Evolutionary conservation across 2,113 vertebrate genomes (phyloP).

Genomic region (Todiramphus saurophagus): DNA sequence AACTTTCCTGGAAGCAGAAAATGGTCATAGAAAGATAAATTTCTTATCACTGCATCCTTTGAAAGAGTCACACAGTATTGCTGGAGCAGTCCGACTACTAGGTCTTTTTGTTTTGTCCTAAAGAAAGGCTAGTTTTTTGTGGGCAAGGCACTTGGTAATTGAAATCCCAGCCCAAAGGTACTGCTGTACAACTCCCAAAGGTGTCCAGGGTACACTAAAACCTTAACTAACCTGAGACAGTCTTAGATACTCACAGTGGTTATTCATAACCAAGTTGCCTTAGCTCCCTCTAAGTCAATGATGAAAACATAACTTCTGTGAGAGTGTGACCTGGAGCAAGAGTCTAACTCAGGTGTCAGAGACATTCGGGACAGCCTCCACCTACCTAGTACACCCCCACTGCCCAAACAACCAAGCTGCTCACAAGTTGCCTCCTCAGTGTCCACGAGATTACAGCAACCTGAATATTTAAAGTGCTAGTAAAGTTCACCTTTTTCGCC

Average conservation of each 20-base stretch:
- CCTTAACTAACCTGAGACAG: neutral
- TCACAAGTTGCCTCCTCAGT: accelerated
- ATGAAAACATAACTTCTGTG: neutral
- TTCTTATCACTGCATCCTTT: neutral
- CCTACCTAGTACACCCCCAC: neutral
- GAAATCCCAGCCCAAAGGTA: neutral
- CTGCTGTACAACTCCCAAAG: neutral
- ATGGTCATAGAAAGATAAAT: neutral
- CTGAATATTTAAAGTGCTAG: neutral
- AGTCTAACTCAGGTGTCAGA: neutral
- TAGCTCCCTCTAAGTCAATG: neutral
- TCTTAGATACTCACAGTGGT: neutral
- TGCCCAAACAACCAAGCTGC: neutral
- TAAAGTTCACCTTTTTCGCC: neutral
- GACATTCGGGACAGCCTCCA: neutral
- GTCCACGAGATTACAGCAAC: neutral
- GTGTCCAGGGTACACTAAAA: neutral
- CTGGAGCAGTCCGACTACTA: neutral
- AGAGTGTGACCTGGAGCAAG: neutral
- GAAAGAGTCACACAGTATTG: neutral
- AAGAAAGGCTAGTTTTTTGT: neutral
- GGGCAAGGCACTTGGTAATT: neutral
- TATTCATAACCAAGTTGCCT: neutral
- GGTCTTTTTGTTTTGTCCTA: neutral
- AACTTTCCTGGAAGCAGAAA: neutral